A percentile compares a stretch with the other conserved stretches of the same genome.
These are phyloP conservation scores for Micrasema minimum DNA, from an alignment of 1,140 invertebrate genomes.

Conservation along the genomic window DNA sequence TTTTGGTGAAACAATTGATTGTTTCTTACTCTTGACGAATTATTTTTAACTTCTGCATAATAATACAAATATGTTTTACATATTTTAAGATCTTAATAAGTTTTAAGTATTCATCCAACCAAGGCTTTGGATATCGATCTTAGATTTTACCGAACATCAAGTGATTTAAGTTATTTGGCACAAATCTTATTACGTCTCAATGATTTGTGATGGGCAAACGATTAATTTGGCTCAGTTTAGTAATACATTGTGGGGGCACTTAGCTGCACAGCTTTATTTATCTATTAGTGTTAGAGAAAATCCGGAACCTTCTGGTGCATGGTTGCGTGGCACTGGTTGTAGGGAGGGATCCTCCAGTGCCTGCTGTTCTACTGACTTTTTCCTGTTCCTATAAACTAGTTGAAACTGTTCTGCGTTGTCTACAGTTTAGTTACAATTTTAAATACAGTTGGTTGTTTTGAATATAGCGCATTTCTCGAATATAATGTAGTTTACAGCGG, in stretches of 20 bases:
- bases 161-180: slow-evolving; percentile 5
- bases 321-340: not conserved
- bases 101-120: too few relatives aligned
- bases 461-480: too few relatives aligned
- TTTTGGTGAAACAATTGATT: too few relatives aligned
- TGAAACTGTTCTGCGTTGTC: not conserved
- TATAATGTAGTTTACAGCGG: too few relatives aligned
- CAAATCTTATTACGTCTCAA: slow-evolving; percentile 12
- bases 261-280: not conserved
- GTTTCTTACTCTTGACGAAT: too few relatives aligned
- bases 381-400: slow-evolving; percentile 11
- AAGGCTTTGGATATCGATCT: too few relatives aligned
- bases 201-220: slow-evolving; percentile 4
- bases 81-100: too few relatives aligned
- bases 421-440: not conserved
- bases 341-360: not conserved
- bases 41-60: too few relatives aligned
- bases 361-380: not conserved
- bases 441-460: too few relatives aligned
- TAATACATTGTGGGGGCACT: not conserved
- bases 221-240: not conserved
- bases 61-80: too few relatives aligned
- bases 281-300: not conserved
- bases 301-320: not conserved
- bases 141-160: too few relatives aligned